Evolutionary conservation across 2,797 vertebrate genomes (phyloP).

Genomic region (Enteromius mattozi): DNA sequence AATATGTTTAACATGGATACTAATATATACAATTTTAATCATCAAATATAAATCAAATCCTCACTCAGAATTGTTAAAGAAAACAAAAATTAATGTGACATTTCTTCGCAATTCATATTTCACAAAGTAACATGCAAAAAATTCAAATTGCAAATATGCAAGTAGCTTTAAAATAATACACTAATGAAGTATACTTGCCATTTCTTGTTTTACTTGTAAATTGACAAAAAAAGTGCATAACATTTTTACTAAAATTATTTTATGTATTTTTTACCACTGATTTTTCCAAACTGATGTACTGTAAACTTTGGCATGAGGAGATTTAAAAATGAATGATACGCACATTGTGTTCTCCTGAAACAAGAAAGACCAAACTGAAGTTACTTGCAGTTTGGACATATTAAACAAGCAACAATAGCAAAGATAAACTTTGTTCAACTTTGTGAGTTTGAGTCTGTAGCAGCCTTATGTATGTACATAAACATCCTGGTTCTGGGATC

Average conservation of each 20-base stretch:
- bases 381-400: neutral
- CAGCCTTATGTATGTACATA: slow-evolving; percentile 21
- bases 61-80: neutral
- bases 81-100: neutral
- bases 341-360: neutral
- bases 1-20: neutral
- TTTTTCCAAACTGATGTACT: no score
- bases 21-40: neutral
- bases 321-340: slow-evolving; percentile 7
- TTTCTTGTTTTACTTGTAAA: neutral
- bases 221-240: no score
- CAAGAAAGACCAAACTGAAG: neutral
- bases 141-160: neutral
- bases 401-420: neutral
- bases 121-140: neutral
- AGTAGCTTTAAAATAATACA: neutral
- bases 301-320: neutral
- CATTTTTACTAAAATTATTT: neutral
- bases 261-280: neutral
- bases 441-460: neutral
- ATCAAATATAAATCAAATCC: neutral
- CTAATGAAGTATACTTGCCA: neutral
- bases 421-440: slow-evolving; percentile 1
- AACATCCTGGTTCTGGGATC: slow-evolving; percentile 37
- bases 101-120: neutral